Evolutionary conservation across 2,113 vertebrate species (phyloP), one percentile per base, ranked within the genome.

Genomic region (Rana temporaria): DNA sequence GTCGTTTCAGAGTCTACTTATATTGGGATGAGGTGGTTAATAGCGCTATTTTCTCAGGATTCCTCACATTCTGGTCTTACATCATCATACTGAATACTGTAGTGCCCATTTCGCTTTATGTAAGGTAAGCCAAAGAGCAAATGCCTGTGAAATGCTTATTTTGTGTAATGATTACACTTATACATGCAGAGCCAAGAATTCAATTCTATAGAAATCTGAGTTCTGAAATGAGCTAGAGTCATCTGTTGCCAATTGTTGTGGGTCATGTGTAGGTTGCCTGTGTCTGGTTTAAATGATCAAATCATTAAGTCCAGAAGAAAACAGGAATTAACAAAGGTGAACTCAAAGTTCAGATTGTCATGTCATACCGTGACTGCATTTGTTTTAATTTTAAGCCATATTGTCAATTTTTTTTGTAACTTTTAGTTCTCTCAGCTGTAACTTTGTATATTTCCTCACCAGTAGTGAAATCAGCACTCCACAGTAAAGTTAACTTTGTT

Each of bases 31-130:
- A 91, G 72, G 85, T 85, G 52, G 34, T 89, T 38, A 89, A 89
- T 84, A 89, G 85, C 67, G 59, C 84, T 16, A 32, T 93, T 1
- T 89, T 93, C 69, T 95, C 94, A 16, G 93, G 93, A 84, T 94
- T 95, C 84, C 87, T 95, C 59, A 93, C 90, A 22, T 95, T 95
- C 84, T 95, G 94, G 93, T 95, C 94, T 1, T 95, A 95, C 52
- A 77, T 94, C 77, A 94, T 95, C 84, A 92, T 94, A 81, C 92
- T 94, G 55, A 94, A 95, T 70, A 94, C 93, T 11, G 91, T 94
- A 22, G 92, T 95, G 26, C 93, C 93, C 16, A 95, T 95, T 85
- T 95, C 93, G 6, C 87, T 95, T n/a, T 95, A 95, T 75, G 92
- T 95, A 72, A 95, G 94, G 94, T 95, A 88, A 89, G 92, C 32